These are phyloP conservation scores for Ellobius talpinus DNA, from an alignment of 2,113 vertebrate genomes.

Conservation along the genomic window DNA sequence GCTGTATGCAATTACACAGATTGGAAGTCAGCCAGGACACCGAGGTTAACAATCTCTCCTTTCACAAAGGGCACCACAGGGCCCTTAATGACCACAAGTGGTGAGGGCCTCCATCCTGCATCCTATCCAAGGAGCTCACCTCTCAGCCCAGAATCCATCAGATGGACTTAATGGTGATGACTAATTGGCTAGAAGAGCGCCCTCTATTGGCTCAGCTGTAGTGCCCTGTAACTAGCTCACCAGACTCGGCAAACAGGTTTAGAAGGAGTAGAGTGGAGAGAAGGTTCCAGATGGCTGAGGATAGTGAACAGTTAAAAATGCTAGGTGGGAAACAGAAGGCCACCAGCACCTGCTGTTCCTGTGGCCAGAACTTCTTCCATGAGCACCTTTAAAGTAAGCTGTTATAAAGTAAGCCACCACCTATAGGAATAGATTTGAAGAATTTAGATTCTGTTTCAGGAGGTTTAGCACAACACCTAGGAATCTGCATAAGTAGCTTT, in stretches of 20 bases:
- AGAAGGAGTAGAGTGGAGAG: not conserved
- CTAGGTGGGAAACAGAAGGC: not conserved
- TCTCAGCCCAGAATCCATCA: conserved; percentile 55
- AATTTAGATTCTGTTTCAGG: not conserved
- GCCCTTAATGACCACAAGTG: conserved; percentile 77
- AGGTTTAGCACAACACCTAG: not conserved
- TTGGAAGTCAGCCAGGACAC: conserved; percentile 80
- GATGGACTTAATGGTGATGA: conserved; percentile 4
- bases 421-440: not conserved
- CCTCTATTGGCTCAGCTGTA: not conserved
- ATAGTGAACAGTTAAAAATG: not conserved
- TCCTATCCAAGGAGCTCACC: conserved; percentile 38
- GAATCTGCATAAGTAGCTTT: not conserved
- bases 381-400: not conserved
- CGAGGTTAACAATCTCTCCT: conserved; percentile 77
- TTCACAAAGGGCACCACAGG: conserved; percentile 78
- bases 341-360: not conserved
- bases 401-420: not conserved
- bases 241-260: not conserved
- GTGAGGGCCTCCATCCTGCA: conserved; percentile 55
- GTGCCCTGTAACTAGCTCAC: not conserved
- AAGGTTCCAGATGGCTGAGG: not conserved
- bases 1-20: conserved; percentile 72
- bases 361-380: not conserved
- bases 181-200: conserved; percentile 44